Evolutionary conservation across 2,797 vertebrate genomes (phyloP).

Genomic region (Malacoraja senta): DNA sequence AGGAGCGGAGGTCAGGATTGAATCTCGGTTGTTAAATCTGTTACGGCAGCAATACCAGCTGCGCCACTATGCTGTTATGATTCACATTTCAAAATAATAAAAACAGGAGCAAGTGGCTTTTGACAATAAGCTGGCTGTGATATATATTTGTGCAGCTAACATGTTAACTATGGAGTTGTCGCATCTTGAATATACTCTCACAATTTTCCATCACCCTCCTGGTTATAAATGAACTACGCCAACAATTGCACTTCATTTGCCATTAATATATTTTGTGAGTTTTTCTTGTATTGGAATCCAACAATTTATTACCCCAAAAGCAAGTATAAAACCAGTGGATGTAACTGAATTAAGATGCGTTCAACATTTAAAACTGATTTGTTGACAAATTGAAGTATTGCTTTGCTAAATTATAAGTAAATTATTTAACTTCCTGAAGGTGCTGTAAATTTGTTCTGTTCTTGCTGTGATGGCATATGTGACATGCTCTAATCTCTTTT

Average conservation of each 20-base stretch:
- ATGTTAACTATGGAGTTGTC: neutral
- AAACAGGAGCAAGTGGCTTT: neutral
- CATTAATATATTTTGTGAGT: slow-evolving; percentile 21
- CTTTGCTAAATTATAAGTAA: slow-evolving; percentile 34
- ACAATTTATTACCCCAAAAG: slow-evolving; percentile 36
- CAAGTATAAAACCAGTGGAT: slow-evolving; percentile 1
- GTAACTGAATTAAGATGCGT: slow-evolving; percentile 32
- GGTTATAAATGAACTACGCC: neutral
- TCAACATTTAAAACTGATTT: slow-evolving; percentile 29
- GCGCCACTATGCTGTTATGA: too few species aligned
- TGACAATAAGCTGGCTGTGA: neutral
- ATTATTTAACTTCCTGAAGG: slow-evolving; percentile 30
- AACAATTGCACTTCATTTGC: slow-evolving; percentile 27
- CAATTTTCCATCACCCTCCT: neutral
- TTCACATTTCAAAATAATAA: too few species aligned
- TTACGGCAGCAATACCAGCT: too few species aligned
- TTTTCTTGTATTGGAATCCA: slow-evolving; percentile 9
- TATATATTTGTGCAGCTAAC: neutral
- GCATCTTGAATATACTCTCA: neutral
- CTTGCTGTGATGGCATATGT: neutral
- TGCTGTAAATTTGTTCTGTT: slow-evolving; percentile 8
- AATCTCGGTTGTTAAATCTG: too few species aligned
- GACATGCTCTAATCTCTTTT: neutral
- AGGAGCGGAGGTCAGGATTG: too few species aligned
- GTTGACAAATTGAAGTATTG: neutral